A percentile compares a stretch with the other conserved stretches of the same genome.
phyloP scores from a whole-genome alignment of 35 echinoderm and acorn worm genomes.

The Diadema setosum region DNA sequence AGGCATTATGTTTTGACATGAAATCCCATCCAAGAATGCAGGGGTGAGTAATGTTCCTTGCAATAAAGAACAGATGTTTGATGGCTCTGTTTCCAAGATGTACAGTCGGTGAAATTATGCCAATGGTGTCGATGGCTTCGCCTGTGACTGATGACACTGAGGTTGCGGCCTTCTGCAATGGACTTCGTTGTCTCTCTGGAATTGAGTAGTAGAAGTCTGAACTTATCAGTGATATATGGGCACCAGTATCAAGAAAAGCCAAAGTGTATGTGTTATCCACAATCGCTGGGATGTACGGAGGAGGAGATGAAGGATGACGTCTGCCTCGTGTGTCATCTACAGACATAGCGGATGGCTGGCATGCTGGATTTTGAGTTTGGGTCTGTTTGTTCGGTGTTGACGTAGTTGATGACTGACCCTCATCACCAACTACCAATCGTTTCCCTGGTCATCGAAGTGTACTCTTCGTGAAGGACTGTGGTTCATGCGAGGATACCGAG shows the following conservation, averaged over 20 bases:
- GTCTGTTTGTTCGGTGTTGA: background rate
- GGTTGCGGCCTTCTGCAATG: background rate
- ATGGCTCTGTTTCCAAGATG: background rate
- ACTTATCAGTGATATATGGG: background rate
- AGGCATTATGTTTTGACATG: background rate
- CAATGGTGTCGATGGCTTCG: background rate
- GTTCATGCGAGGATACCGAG: too few species aligned
- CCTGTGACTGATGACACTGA: background rate
- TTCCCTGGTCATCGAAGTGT: conserved; percentile 1
- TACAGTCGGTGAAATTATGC: background rate
- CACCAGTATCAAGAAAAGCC: background rate
- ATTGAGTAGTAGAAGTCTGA: background rate
- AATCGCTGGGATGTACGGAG: background rate
- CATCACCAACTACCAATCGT: conserved; percentile 7
- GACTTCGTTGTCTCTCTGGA: background rate
- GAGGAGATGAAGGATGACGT: too few species aligned
- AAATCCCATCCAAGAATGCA: conserved; percentile 18
- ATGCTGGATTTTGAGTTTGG: background rate
- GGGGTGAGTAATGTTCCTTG: background rate
- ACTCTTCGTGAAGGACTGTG: too few species aligned
- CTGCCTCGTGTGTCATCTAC: too few species aligned
- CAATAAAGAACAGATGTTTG: background rate
- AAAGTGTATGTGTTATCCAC: background rate
- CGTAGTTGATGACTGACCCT: background rate
- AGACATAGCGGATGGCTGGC: too few species aligned